Evolutionary conservation across 1,140 invertebrate species (phyloP), one percentile per base, ranked within the genome.

Genomic region (Hyles euphorbiae): DNA sequence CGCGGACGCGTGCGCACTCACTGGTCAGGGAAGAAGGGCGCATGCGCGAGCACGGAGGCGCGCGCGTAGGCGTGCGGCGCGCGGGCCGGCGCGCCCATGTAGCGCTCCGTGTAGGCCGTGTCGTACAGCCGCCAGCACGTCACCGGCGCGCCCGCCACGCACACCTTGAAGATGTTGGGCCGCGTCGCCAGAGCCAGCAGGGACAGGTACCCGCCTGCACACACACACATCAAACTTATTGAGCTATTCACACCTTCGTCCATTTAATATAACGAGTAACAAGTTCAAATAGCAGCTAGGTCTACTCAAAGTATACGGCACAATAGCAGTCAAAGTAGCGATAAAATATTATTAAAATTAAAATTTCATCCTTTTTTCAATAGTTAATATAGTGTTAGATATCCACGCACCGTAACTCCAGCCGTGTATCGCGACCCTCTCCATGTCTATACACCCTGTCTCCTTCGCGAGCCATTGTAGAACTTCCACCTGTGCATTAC

Each of bases 61-160:
- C 81, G 53, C 49, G 76, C 80, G 71, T 89, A 89, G 2, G 84
- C 85, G 61, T 76, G 76, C 34, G 80, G 76, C 7, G 80, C 75
- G 0, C 66, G 61, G 10, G 69, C 64, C 0, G 98, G 98, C 56
- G 96, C 78, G 79, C 97, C 97, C 97, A 99, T 98, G 87, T 99
- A 99, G 45, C 98, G 91, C 88, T 98, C 97, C 22, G 98, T 99
- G 89, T 99, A 99, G 10, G 97, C 98, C 1, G 98, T 98, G 79
- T 93, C 92, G 87, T 97, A 98, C 49, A 98, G 92, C 61, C 94
- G 92, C 98, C 98, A 99, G 67, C 95, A 96, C 9, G 97, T 98
- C 0, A 99, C 98, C 0, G 98, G 98, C 8, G 98, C 98, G 43
- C 98, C 98, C 54, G 98, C 97, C 61, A 99, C 96, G 12, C 96